Evolutionary conservation across 1,140 invertebrate species (phyloP).

Genomic region (Pseudomyrmex concolor): DNA sequence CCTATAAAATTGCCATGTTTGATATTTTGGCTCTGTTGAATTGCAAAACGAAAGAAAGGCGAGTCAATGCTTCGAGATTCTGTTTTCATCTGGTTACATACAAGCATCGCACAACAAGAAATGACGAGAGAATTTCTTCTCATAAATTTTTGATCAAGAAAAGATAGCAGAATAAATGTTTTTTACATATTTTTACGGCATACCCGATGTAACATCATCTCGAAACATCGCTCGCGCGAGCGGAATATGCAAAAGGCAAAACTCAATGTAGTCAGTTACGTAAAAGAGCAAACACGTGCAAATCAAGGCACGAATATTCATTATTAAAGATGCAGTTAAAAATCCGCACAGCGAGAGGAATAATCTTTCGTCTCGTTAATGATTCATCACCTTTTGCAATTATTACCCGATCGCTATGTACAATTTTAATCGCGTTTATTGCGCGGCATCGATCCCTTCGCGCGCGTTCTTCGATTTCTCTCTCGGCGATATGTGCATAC

Average conservation of each 20-base stretch:
- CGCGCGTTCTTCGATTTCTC: neutral
- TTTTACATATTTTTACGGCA: neutral
- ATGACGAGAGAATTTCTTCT: neutral
- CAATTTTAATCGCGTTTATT: slow-evolving; percentile 23
- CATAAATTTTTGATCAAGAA: neutral
- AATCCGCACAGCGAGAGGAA: slow-evolving; percentile 9
- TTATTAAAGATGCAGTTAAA: slow-evolving; percentile 21
- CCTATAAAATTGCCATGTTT: slow-evolving; percentile 1
- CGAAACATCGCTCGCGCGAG: too few species aligned
- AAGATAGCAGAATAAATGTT: neutral
- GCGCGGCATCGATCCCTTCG: slow-evolving; percentile 5
- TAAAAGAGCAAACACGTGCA: neutral
- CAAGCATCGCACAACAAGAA: neutral
- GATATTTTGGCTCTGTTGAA: neutral
- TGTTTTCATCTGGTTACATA: too few species aligned
- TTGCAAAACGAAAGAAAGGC: neutral
- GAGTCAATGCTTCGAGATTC: neutral
- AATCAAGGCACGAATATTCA: neutral
- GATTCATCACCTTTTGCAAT: slow-evolving; percentile 34
- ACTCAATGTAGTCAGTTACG: too few species aligned
- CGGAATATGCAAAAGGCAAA: too few species aligned
- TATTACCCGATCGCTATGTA: too few species aligned
- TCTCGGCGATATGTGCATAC: slow-evolving; percentile 11
- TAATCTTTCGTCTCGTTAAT: slow-evolving; percentile 13
- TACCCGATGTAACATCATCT: too few species aligned